phyloP scores from a whole-genome alignment of 1,140 invertebrate genomes.

The Dermatophagoides farinae region DNA sequence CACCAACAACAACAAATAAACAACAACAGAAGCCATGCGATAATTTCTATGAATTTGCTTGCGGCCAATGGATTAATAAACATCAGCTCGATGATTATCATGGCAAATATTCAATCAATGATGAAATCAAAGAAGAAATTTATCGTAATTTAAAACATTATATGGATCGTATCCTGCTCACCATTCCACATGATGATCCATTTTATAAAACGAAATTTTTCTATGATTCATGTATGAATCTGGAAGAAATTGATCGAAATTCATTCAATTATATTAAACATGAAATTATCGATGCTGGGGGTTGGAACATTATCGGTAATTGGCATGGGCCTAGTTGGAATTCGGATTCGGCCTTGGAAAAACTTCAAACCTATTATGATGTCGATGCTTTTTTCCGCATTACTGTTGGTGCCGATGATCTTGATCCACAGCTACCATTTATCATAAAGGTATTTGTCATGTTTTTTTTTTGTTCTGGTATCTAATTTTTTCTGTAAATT shows the following conservation, averaged over 20 bases:
- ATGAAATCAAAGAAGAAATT: slow-evolving; percentile 3
- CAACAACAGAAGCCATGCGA: slow-evolving; percentile 5
- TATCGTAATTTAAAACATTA: slow-evolving; percentile 6
- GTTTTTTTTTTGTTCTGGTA: not conserved
- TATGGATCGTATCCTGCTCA: slow-evolving; percentile 1
- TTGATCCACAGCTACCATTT: slow-evolving; percentile 5
- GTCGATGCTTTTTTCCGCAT: slow-evolving; percentile 10
- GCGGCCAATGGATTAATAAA: slow-evolving; percentile 1
- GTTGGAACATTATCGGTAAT: slow-evolving; percentile 9
- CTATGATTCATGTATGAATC: slow-evolving; percentile 8
- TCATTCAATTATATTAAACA: slow-evolving; percentile 9
- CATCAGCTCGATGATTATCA: not conserved
- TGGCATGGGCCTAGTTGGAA: slow-evolving; percentile 4
- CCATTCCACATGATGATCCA: not conserved
- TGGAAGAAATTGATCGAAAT: slow-evolving; percentile 10
- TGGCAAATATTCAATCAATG: not conserved
- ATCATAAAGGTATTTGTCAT: slow-evolving; percentile 8
- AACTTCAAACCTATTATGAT: slow-evolving; percentile 2
- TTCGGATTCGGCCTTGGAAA: not conserved
- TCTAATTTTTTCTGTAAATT: not conserved
- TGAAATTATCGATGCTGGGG: slow-evolving; percentile 8
- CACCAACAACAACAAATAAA: not conserved
- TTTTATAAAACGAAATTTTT: slow-evolving; percentile 7
- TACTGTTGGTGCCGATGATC: slow-evolving; percentile 8
- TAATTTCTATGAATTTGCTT: slow-evolving; percentile 8